Conservation (phyloP, 2,113 vertebrate species). For the Burhinus oedicnemus region DNA sequence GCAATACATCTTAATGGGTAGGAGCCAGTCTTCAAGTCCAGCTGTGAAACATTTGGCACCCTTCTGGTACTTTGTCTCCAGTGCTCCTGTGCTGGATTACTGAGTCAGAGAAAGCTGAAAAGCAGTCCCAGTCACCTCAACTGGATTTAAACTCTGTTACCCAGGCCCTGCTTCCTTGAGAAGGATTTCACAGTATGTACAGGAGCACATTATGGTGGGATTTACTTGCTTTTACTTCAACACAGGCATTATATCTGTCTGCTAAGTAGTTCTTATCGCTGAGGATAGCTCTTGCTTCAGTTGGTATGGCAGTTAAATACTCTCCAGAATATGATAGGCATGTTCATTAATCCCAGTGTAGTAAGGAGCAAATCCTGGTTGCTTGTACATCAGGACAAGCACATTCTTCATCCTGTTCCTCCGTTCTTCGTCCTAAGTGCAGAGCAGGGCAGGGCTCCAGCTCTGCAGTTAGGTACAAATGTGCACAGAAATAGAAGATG, state of each 20-base stretch:
- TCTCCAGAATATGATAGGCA: conserved; percentile 5
- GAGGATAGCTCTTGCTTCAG: conserved; percentile 17
- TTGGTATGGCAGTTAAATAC: conserved; percentile 20
- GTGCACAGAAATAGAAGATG: neutral
- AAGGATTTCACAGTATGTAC: conserved; percentile 24
- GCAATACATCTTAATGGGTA: neutral
- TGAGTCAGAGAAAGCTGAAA: neutral
- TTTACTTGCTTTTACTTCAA: conserved; percentile 37
- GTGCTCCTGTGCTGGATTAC: neutral
- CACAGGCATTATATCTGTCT: neutral
- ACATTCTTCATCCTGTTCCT: neutral
- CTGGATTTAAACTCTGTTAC: conserved; percentile 21
- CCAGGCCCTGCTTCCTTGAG: neutral
- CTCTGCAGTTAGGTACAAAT: neutral
- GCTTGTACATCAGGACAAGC: neutral
- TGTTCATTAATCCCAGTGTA: neutral
- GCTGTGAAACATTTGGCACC: neutral
- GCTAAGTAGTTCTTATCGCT: conserved; percentile 28
- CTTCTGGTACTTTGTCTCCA: neutral
- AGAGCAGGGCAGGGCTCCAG: neutral
- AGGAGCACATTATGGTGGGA: neutral
- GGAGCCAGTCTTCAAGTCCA: neutral
- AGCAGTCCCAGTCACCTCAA: neutral
- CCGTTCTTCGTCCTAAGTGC: neutral
- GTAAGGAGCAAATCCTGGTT: conserved; percentile 3